These are phyloP conservation scores for Glaucomys volans DNA, from an alignment of 2,113 vertebrate genomes.

Conservation along the genomic window DNA sequence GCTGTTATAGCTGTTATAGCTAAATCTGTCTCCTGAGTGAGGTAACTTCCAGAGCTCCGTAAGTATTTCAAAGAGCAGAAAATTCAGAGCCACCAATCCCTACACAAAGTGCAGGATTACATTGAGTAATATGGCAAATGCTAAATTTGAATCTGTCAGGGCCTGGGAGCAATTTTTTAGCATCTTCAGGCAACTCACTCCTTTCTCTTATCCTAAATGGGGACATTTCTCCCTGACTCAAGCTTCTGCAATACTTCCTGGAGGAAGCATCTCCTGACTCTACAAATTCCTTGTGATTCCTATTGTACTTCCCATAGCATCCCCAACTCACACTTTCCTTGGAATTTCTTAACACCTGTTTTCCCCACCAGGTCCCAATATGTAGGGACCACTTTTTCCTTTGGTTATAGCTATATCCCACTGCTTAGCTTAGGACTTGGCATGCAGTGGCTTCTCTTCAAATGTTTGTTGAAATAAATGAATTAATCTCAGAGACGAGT, in stretches of 20 bases:
- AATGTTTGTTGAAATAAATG: conserved; percentile 68
- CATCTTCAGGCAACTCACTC: background rate
- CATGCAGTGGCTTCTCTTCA: background rate
- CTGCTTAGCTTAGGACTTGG: background rate
- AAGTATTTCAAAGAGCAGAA: conserved; percentile 18
- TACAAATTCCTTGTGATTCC: background rate
- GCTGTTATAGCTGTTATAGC: background rate
- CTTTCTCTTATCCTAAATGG: background rate
- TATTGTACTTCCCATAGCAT: background rate
- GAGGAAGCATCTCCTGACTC: background rate
- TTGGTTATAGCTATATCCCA: background rate
- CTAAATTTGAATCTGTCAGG: background rate
- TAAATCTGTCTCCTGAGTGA: background rate
- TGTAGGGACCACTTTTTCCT: background rate
- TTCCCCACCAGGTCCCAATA: background rate
- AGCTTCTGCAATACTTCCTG: background rate
- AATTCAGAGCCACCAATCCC: background rate
- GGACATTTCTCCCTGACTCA: background rate
- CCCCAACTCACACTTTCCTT: background rate
- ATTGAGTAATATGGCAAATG: accelerated
- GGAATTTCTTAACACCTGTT: background rate
- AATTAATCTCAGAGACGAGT: conserved; percentile 68
- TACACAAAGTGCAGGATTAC: background rate
- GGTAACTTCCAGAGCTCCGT: background rate
- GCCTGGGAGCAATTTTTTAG: background rate